These are phyloP conservation scores for Phenganax marumi DNA, from an alignment of 92 coral and sea anemone genomes.

Conservation along the genomic window DNA sequence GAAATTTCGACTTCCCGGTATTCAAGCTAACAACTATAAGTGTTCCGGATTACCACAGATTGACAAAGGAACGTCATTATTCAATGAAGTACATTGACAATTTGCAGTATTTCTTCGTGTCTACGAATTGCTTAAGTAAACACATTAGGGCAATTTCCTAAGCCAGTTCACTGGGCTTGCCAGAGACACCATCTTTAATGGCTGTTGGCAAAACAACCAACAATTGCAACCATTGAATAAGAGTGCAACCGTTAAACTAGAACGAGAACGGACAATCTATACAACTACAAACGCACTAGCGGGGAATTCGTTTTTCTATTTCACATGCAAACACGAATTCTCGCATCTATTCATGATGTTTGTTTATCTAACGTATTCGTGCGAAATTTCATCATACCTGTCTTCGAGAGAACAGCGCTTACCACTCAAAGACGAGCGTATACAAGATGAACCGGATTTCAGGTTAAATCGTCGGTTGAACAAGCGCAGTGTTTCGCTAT, in stretches of 20 bases:
- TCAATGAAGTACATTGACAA: conserved; percentile 6
- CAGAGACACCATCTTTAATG: too few relatives aligned
- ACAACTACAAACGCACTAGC: too few relatives aligned
- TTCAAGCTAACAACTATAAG: not conserved
- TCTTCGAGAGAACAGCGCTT: not conserved
- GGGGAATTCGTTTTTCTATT: too few relatives aligned
- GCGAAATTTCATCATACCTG: conserved; percentile 1
- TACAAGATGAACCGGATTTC: not conserved
- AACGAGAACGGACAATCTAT: too few relatives aligned
- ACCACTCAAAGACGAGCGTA: not conserved
- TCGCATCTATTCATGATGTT: not conserved
- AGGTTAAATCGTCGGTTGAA: not conserved
- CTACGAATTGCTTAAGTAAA: not conserved
- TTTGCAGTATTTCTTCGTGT: not conserved
- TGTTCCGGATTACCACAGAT: conserved; percentile 8
- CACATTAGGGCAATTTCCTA: not conserved
- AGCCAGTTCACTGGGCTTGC: not conserved
- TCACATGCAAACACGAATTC: too few relatives aligned
- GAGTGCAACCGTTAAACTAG: too few relatives aligned
- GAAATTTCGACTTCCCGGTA: not conserved
- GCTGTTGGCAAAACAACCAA: too few relatives aligned
- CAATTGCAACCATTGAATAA: too few relatives aligned
- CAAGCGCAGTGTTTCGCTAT: not conserved
- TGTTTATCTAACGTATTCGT: not conserved
- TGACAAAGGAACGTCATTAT: not conserved